A percentile compares a stretch with the other conserved stretches of the same genome.
Conservation (phyloP, 2,113 vertebrate species). For the Coptodon bakossiorum region DNA sequence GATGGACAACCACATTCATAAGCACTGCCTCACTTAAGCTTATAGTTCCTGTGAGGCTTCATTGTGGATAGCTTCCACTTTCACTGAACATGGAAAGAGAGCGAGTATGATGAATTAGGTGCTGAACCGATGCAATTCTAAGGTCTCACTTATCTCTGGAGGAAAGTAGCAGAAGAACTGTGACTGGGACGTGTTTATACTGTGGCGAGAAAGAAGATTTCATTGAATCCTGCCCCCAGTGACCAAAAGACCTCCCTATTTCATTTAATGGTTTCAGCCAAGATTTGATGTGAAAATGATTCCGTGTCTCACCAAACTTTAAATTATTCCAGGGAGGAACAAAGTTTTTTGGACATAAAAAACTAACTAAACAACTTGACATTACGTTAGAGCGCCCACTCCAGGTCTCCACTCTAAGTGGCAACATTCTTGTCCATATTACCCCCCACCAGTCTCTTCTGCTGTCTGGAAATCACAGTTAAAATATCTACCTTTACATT, state of each 20-base stretch:
- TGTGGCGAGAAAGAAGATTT: neutral
- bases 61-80: neutral
- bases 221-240: neutral
- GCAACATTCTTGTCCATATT: neutral
- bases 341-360: neutral
- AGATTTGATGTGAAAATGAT: neutral
- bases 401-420: neutral
- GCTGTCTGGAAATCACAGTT: neutral
- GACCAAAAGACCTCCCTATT: neutral
- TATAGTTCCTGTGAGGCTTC: neutral
- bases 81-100: neutral
- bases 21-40: neutral
- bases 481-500: neutral
- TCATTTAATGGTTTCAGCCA: neutral
- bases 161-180: neutral
- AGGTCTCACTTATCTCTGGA: neutral
- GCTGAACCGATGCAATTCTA: neutral
- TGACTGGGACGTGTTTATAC: fast-evolving
- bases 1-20: neutral
- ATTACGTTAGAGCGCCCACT: neutral
- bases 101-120: neutral
- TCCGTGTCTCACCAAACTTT: neutral
- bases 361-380: neutral
- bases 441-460: neutral
- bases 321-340: neutral